A percentile compares a stretch with the other conserved stretches of the same genome.
Conservation (phyloP, 2,113 vertebrate species). For the Drymodes brunneopygia region DNA sequence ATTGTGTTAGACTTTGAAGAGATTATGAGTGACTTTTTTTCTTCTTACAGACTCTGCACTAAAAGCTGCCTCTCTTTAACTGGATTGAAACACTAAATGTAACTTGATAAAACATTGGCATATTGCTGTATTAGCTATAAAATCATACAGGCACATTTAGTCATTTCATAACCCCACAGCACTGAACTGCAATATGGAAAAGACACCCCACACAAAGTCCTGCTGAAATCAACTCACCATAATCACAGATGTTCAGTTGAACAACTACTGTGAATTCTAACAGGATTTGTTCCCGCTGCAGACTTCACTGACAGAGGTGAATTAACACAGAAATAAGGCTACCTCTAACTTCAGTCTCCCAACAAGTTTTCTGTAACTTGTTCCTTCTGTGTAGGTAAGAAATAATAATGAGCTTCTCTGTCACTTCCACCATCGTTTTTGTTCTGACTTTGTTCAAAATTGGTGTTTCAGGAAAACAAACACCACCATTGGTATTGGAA, state of each 20-base stretch:
- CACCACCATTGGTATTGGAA: neutral
- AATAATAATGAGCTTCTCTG: neutral
- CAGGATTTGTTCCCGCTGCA: neutral
- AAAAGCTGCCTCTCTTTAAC: neutral
- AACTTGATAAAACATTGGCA: neutral
- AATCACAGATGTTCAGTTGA: neutral
- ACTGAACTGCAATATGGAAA: neutral
- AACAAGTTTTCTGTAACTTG: neutral
- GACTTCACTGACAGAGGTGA: neutral
- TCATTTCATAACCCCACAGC: neutral
- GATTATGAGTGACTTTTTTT: constrained; percentile 31
- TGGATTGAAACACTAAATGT: neutral
- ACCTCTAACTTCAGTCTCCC: neutral
- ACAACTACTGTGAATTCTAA: neutral
- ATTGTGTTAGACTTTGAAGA: constrained; percentile 27
- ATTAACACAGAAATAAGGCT: neutral
- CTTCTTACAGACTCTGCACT: neutral
- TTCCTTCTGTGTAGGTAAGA: neutral
- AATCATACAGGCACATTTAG: neutral
- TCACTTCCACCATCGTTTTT: neutral
- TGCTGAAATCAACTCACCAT: neutral
- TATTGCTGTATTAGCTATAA: neutral
- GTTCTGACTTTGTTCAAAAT: neutral
- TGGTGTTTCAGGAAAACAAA: neutral
- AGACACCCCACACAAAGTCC: neutral